These are phyloP conservation scores for Rhynchopsitta pachyrhyncha DNA, from an alignment of 2,113 vertebrate genomes.

Conservation along the genomic window DNA sequence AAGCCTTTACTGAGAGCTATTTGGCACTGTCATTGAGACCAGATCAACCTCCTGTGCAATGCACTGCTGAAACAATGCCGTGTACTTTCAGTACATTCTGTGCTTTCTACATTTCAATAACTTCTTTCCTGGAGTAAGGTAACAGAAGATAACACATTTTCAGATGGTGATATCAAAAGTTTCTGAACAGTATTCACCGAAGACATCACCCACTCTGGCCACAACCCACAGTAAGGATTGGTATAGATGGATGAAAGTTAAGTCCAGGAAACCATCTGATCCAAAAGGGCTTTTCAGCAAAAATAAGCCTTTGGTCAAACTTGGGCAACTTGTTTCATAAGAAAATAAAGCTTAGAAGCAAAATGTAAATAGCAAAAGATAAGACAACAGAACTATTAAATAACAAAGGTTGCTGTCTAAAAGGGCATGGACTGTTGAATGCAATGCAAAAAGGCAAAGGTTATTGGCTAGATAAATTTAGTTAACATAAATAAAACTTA, in stretches of 20 bases:
- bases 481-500: constrained; percentile 70
- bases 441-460: not conserved
- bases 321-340: not conserved
- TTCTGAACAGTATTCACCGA: not conserved
- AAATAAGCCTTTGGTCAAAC: not conserved
- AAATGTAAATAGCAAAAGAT: constrained; percentile 27
- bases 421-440: not conserved
- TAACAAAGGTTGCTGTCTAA: constrained; percentile 28
- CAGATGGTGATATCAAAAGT: not conserved
- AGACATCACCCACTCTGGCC: not conserved
- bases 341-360: constrained; percentile 10
- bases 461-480: not conserved
- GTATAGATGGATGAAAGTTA: not conserved
- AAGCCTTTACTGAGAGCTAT: not conserved
- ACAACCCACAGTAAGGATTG: not conserved
- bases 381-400: constrained; percentile 8
- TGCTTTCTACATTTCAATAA: not conserved
- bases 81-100: not conserved
- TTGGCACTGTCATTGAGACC: not conserved
- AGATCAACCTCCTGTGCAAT: accelerated
- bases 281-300: not conserved
- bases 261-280: not conserved
- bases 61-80: not conserved
- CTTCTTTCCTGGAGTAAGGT: not conserved
- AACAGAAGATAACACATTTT: not conserved